Base-by-base conservation (phyloP, 2,113 vertebrate species). In the Plecturocebus donacophilus region DNA sequence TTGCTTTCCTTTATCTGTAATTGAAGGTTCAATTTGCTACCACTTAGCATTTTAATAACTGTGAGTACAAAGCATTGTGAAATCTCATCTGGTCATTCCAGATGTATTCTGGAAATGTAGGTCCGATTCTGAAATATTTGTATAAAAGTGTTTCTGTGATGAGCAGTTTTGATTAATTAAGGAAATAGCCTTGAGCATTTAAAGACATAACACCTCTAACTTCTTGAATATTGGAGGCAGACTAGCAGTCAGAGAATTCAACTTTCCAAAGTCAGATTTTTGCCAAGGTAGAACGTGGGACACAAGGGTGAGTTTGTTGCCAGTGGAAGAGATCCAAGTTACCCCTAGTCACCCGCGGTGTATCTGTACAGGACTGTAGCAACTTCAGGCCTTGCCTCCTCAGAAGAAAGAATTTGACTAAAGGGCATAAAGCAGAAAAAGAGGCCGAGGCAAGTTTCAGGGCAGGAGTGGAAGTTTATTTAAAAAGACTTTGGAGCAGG, bases 111-210 rank as follows among this genome's bases (percentile, higher is more conserved):
- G 66, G 45, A 68, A 56, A 21, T 75, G 91, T 30, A 47, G 66
- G 42, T 56, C 30, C 89, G 47, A 61, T 91, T 91, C 47, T 75
- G 83, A 89, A 70, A 68, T 90, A n/a, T 47, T 81, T 77, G 38
- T 73, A 40, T 35, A 40, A 83, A 85, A 58, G 61, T 94, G 25
- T 75, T 95, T 92, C 66, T 61, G 20, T 91, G 95, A 95, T 71
- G 49, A 88, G 35, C 58, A 87, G 17, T 90, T 91, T 82, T 73
- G 76, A 58, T 77, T 66, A 79, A 21, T 56, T 87, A 95, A 97
- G 80, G 82, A 86, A 93, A 61, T 40, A 73, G 75, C 66, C 54
- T 86, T 85, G 19, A 80, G 25, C 32, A 47, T 30, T 49, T 64
- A 92, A 49, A 95, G 70, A 71, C 42, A 35, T 79, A 64, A 80